Base-by-base conservation (phyloP, 2,888 invertebrate genomes). In the Cephalotes varians region DNA sequence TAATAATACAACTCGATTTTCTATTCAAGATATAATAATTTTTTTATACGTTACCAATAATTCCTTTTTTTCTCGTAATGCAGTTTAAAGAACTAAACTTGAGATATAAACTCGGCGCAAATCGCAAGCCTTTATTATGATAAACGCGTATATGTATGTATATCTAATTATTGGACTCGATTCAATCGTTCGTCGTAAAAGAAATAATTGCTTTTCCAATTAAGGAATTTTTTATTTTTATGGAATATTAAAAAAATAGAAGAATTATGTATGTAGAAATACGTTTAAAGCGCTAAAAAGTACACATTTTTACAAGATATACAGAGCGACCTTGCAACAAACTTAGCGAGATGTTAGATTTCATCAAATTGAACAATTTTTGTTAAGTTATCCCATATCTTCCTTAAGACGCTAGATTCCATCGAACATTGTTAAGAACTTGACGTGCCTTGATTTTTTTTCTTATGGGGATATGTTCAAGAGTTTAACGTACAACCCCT, bases 291-390 rank as follows among this genome's bases (percentile, higher is more conserved):
- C 54, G 31, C 54, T 76, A 65, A 51, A 60, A 79, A 71, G 72
- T 79, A 79, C 72, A 79, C 25, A 58, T 79, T 79, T 79, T 79
- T 71, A 79, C 77, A 71, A 79, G 56, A 31, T 71, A 77, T 54
- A n/a, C n/a, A n/a, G n/a, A n/a, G n/a, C n/a, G n/a, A n/a, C n/a
- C n/a, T n/a, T n/a, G n/a, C n/a, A n/a, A n/a, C n/a, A n/a, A n/a
- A n/a, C n/a, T n/a, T n/a, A n/a, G n/a, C n/a, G n/a, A n/a, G n/a
- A n/a, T n/a, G n/a, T n/a, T n/a, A n/a, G n/a, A n/a, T n/a, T n/a
- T n/a, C n/a, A n/a, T n/a, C n/a, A n/a, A n/a, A n/a, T n/a, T n/a
- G n/a, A n/a, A n/a, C n/a, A n/a, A n/a, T n/a, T n/a, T n/a, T n/a
- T n/a, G n/a, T n/a, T n/a, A n/a, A n/a, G n/a, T n/a, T n/a, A n/a